A percentile compares a stretch with the other conserved stretches of the same genome.
phyloP scores from a whole-genome alignment of 2,888 invertebrate species.

The Dilophus febrilis region DNA sequence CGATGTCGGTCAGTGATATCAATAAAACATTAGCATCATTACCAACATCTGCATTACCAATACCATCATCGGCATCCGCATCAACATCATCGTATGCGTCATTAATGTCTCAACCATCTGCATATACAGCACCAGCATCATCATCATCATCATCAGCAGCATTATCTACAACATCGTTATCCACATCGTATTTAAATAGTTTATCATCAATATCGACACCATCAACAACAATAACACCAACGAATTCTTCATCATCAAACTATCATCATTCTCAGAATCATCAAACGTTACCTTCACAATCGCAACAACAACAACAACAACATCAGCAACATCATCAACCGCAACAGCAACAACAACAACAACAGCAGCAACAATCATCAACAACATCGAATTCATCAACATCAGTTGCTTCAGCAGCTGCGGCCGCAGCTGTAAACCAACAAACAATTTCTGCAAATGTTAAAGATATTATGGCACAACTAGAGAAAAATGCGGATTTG shows the following conservation, averaged over 20 bases:
- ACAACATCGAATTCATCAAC: conserved; percentile 16
- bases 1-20: conserved; percentile 16
- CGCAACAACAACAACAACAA: not conserved
- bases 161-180: conserved; percentile 5
- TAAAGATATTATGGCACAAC: conserved; percentile 9
- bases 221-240: not conserved
- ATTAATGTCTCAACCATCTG: not conserved
- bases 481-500: conserved; percentile 9
- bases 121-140: conserved; percentile 9
- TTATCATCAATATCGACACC: not conserved
- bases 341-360: not conserved
- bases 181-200: conserved; percentile 3
- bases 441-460: conserved; percentile 10
- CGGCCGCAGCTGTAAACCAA: conserved; percentile 8
- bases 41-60: conserved; percentile 8
- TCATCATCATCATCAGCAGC: not conserved
- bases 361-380: not conserved
- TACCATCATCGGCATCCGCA: conserved; percentile 19
- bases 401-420: conserved; percentile 10
- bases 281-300: too few relatives aligned
- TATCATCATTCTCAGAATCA: conserved; percentile 1
- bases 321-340: not conserved
- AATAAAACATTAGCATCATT: conserved; percentile 1
- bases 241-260: not conserved
- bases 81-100: conserved; percentile 14